phyloP scores from a whole-genome alignment of 2,113 vertebrate species.

The Chaetura pelagica region DNA sequence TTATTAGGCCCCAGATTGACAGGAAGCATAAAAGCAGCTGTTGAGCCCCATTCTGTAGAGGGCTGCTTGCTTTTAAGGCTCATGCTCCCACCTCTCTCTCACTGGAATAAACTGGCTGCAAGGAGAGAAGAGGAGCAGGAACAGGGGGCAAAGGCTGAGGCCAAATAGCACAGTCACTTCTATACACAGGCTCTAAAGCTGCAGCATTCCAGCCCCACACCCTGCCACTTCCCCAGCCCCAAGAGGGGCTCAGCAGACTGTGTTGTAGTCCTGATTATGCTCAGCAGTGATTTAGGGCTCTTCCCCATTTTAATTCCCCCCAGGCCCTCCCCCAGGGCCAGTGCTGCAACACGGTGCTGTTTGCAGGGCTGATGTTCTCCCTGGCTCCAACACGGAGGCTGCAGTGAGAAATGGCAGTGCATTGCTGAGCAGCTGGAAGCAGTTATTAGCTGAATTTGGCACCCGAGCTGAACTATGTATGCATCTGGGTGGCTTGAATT shows the following conservation, averaged over 20 bases:
- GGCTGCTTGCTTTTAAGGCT: neutral
- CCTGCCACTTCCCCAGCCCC: neutral
- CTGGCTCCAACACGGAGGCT: neutral
- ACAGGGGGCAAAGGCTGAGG: rapidly evolving
- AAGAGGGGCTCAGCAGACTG: neutral
- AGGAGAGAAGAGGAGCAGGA: neutral
- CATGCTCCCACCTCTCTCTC: neutral
- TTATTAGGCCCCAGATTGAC: neutral
- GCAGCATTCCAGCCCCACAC: neutral
- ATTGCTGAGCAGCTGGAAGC: slow-evolving; percentile 6
- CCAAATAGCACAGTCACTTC: rapidly evolving
- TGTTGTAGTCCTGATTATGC: rapidly evolving
- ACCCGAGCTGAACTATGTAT: neutral
- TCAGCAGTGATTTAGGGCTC: neutral
- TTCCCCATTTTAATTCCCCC: neutral
- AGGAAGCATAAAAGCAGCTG: neutral
- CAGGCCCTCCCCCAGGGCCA: neutral
- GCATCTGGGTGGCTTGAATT: slow-evolving; percentile 38
- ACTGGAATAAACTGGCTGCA: rapidly evolving
- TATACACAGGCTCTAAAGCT: neutral
- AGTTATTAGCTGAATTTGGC: slow-evolving; percentile 17
- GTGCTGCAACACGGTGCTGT: rapidly evolving
- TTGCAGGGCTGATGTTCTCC: neutral
- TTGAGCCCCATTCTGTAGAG: neutral
- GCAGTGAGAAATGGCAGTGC: neutral